A percentile compares a stretch with the other conserved stretches of the same genome.
Conservation (phyloP, 1,140 invertebrate genomes). For the Myzus persicae region DNA sequence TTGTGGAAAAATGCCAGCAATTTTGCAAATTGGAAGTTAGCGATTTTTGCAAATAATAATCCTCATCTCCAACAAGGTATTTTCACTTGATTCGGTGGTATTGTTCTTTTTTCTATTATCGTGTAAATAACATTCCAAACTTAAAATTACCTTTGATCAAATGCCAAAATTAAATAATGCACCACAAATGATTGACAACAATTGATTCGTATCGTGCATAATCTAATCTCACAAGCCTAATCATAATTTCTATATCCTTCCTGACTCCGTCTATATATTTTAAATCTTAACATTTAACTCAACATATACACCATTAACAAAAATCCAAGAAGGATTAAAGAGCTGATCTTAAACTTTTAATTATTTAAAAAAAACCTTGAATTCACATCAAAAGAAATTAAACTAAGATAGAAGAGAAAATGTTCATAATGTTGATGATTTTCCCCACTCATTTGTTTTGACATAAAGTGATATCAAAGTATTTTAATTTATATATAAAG, state of each 20-base stretch:
- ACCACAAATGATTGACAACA: not conserved
- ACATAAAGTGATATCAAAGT: not conserved
- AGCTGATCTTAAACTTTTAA: too few relatives aligned
- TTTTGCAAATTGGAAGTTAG: not conserved
- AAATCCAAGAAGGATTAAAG: not conserved
- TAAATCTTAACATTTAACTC: not conserved
- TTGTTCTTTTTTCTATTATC: not conserved
- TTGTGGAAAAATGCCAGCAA: constrained; percentile 1
- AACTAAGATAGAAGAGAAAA: not conserved
- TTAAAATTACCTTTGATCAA: not conserved
- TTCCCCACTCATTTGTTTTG: not conserved
- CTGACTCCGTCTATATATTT: not conserved
- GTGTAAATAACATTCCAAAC: not conserved
- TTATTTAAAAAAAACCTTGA: not conserved
- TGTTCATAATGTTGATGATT: not conserved
- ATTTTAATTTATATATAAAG: too few relatives aligned
- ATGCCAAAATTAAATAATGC: not conserved
- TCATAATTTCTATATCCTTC: not conserved
- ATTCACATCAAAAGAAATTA: not conserved
- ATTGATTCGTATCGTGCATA: not conserved
- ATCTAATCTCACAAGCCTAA: not conserved
- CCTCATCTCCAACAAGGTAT: not conserved
- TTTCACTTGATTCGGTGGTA: not conserved
- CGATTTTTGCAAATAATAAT: not conserved
- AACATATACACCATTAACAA: not conserved